Evolutionary conservation across 2,797 vertebrate species (phyloP).

Genomic region (Coluber constrictor): DNA sequence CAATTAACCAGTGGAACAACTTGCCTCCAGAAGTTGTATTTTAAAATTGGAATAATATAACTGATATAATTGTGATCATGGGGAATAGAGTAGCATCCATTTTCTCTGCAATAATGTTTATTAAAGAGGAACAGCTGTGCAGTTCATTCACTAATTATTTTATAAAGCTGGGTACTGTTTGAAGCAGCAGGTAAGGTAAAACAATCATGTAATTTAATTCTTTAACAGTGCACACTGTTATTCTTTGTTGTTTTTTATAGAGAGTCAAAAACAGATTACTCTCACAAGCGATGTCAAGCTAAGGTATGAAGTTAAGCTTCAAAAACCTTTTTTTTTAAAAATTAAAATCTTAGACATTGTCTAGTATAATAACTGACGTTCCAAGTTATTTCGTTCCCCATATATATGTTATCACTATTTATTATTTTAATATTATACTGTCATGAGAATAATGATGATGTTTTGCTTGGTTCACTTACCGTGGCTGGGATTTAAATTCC

Average conservation of each 20-base stretch:
- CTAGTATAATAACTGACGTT: neutral
- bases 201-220: neutral
- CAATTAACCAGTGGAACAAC: too few species aligned
- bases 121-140: neutral
- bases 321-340: neutral
- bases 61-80: constrained; percentile 5
- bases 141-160: neutral
- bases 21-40: neutral
- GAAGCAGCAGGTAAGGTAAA: constrained; percentile 16
- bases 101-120: neutral
- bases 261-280: neutral
- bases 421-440: neutral
- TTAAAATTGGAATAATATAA: constrained; percentile 13
- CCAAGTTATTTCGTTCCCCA: neutral
- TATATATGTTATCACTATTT: neutral
- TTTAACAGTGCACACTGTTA: neutral
- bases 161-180: neutral
- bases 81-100: neutral
- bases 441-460: neutral
- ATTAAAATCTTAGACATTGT: neutral
- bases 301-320: neutral
- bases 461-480: neutral
- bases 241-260: neutral
- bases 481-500: neutral
- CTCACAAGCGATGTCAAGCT: neutral